Base-by-base conservation (phyloP, 2,888 invertebrate species). In the Caenorhabditis imperialis region DNA sequence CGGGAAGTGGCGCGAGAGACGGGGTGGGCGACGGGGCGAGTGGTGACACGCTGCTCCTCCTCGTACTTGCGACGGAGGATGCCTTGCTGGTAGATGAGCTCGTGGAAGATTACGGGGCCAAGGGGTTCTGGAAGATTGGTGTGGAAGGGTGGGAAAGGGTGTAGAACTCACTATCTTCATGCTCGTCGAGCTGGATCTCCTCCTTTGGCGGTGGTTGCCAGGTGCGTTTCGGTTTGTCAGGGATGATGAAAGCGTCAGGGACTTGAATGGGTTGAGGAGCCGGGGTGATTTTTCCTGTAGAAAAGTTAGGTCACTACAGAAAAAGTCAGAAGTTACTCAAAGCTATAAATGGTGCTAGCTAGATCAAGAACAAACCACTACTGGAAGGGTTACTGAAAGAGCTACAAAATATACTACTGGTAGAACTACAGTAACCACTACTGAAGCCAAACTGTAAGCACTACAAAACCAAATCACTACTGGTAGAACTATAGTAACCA, bases 61-160 rank as follows among this genome's bases (percentile, higher is more conserved):
- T 74, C 37, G 27, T 50, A 62, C 44, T 57, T 67, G 16, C 47
- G 30, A 16, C 45, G 50, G 22, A 74, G 48, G 45, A 62, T 51
- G 30, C 74, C 69, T 22, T 74, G 27, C 8, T 62, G 55, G 20
- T 60, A 65, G 25, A 74, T 74, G 40, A 74, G 16, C 30, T 74
- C 74, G 48, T 74, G 74, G 62, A 69, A 74, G 30, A 74, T 53
- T 0, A 74, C 62, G 2, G 74, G 74, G 7, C 67, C 67, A 2
- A 74, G 55, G 2, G 73, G 73, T 18, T 74, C 63, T 63, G 54
- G 7, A 63, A 51, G 10, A 10, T n/a, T n/a, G n/a, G n/a, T n/a
- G n/a, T 12, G 7, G 7, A 10, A 35, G 35, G 7, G 35, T 12
- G 7, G 35, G 35, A 10, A 35, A 12, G 12, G 35, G 35, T 35